Evolutionary conservation across 2,888 invertebrate species (phyloP).

Genomic region (Corbicula japonica): DNA sequence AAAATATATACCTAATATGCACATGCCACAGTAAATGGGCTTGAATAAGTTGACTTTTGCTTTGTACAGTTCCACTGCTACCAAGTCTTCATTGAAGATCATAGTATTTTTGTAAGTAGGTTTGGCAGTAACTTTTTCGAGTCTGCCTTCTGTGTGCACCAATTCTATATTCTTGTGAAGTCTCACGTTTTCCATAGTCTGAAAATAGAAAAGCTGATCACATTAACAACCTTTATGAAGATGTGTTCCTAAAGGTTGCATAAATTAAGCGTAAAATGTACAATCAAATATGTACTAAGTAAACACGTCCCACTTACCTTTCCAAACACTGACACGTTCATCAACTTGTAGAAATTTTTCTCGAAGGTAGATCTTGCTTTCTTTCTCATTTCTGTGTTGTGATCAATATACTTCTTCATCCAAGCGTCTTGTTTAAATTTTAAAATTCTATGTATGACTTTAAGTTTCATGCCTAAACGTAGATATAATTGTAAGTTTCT

Average conservation of each 20-base stretch:
- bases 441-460: conserved; percentile 78
- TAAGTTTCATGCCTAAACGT: conserved; percentile 66
- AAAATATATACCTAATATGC: conserved; percentile 24
- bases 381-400: conserved; percentile 66
- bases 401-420: conserved; percentile 83
- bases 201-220: background rate
- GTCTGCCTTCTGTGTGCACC: conserved; percentile 24
- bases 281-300: too few species aligned
- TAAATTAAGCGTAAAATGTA: too few species aligned
- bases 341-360: conserved; percentile 80
- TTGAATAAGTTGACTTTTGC: conserved; percentile 36
- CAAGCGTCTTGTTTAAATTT: conserved; percentile 77
- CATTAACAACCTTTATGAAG: background rate
- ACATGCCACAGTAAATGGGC: conserved; percentile 44
- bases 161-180: conserved; percentile 44
- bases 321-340: conserved; percentile 82
- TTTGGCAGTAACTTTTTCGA: conserved; percentile 31
- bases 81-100: conserved; percentile 40
- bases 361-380: conserved; percentile 36
- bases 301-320: conserved; percentile 38
- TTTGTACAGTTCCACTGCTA: conserved; percentile 37
- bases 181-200: conserved; percentile 52
- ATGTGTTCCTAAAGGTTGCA: too few species aligned
- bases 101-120: conserved; percentile 26
- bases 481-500: conserved; percentile 33